A percentile compares a stretch with the other conserved stretches of the same genome.
Conservation (phyloP, 2,888 invertebrate species). For the Blastobasis adustella region DNA sequence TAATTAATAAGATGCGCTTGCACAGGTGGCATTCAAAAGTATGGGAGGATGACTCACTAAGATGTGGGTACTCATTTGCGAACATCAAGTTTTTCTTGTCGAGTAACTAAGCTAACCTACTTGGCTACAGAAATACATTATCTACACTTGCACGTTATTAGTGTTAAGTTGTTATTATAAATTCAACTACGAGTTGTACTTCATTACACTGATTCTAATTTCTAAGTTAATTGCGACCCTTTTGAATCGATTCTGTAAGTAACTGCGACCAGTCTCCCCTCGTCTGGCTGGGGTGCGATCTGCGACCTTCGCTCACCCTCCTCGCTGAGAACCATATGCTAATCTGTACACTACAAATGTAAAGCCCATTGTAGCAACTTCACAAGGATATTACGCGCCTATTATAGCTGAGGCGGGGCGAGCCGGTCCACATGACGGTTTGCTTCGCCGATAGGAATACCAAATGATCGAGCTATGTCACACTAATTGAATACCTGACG, state of each 20-base stretch:
- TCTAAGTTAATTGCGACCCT: not conserved
- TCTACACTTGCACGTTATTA: too few species aligned
- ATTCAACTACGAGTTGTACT: too few species aligned
- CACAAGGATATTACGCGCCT: not conserved
- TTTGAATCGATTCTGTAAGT: constrained; percentile 28
- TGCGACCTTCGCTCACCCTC: constrained; percentile 47
- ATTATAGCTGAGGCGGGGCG: constrained; percentile 3
- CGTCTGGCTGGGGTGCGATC: constrained; percentile 54
- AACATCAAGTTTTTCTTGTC: too few species aligned
- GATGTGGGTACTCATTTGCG: too few species aligned
- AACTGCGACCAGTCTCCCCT: constrained; percentile 37
- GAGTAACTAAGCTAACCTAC: too few species aligned
- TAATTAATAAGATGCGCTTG: too few species aligned
- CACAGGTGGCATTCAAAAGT: too few species aligned
- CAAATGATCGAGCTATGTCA: not conserved
- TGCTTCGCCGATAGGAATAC: constrained; percentile 3
- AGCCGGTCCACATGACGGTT: constrained; percentile 5
- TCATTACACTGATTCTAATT: not conserved
- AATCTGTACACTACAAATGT: constrained; percentile 8
- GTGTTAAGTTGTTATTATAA: too few species aligned
- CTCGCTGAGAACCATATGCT: constrained; percentile 7
- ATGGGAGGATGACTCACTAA: too few species aligned
- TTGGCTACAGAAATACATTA: too few species aligned
- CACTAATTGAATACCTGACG: constrained; percentile 6
- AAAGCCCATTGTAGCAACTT: too few species aligned